Percentiles rank a stretch among this genome's conserved stretches.
Conservation (phyloP, 2,888 invertebrate species). For the Acanthosepion esculentum region DNA sequence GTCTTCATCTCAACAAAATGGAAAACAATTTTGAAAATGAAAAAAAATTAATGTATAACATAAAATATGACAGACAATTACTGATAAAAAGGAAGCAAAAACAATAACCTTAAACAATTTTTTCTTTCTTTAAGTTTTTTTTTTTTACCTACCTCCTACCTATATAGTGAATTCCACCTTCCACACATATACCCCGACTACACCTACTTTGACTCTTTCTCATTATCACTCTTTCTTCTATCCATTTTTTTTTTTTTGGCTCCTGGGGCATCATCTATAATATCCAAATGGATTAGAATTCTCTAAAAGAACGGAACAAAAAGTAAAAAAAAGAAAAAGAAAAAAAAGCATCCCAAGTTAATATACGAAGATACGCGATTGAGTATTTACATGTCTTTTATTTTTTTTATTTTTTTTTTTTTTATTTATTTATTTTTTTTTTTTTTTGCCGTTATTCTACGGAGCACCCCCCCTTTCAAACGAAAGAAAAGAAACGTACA, state of each 20-base stretch:
- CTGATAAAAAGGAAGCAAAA: too few relatives aligned
- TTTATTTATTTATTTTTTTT: too few relatives aligned
- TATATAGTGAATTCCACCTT: too few relatives aligned
- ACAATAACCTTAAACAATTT: too few relatives aligned
- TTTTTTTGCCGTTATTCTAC: neutral
- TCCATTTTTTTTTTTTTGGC: neutral
- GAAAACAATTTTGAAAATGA: too few relatives aligned
- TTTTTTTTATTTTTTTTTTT: neutral
- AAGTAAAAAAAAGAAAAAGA: neutral
- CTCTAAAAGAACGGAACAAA: too few relatives aligned
- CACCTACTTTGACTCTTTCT: neutral
- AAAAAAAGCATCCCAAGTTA: neutral
- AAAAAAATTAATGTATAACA: too few relatives aligned
- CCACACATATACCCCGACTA: neutral
- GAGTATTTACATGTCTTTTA: neutral
- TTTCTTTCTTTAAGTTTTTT: too few relatives aligned
- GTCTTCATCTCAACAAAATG: too few relatives aligned
- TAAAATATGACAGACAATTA: too few relatives aligned
- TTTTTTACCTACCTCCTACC: too few relatives aligned
- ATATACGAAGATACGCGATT: neutral
- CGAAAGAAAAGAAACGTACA: neutral
- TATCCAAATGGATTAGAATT: neutral
- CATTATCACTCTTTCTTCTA: neutral
- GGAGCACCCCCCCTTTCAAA: neutral
- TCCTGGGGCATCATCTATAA: conserved; percentile 20